phyloP scores from a whole-genome alignment of 2,888 invertebrate genomes.

The Acanthosoma haemorrhoidale region DNA sequence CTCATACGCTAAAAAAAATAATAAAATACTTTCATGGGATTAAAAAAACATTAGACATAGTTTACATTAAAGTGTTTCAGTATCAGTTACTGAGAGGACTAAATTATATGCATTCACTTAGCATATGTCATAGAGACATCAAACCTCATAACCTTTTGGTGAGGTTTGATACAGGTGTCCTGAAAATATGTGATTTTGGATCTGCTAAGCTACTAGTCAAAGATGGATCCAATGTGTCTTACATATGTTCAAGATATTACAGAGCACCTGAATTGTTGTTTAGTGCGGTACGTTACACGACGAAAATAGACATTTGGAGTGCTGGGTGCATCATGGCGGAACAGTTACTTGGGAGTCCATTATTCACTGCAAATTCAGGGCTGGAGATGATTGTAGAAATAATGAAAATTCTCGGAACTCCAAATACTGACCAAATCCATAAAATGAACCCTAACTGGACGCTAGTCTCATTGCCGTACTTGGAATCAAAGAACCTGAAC shows the following conservation, averaged over 20 bases:
- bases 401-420: slow-evolving; percentile 98
- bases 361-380: slow-evolving; percentile 98
- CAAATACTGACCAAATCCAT: slow-evolving; percentile 97
- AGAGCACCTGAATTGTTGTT: slow-evolving; percentile 98
- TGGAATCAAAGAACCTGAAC: slow-evolving; percentile 66
- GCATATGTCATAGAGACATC: slow-evolving; percentile 99
- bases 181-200: slow-evolving; percentile 99
- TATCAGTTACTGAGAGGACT: slow-evolving; percentile 99
- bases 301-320: slow-evolving; percentile 97
- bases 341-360: slow-evolving; percentile 92
- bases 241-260: slow-evolving; percentile 99
- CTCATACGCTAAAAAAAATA: slow-evolving; percentile 99
- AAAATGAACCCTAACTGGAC: slow-evolving; percentile 99
- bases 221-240: slow-evolving; percentile 97
- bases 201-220: slow-evolving; percentile 95
- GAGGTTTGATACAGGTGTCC: slow-evolving; percentile 93
- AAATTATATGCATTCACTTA: slow-evolving; percentile 97
- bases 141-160: slow-evolving; percentile 98
- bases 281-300: slow-evolving; percentile 96
- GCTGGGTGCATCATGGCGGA: slow-evolving; percentile 98
- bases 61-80: slow-evolving; percentile 99
- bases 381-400: slow-evolving; percentile 99
- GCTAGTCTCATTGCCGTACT: slow-evolving; percentile 99
- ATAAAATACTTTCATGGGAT: slow-evolving; percentile 99
- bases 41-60: slow-evolving; percentile 99